Evolutionary conservation across 1,140 invertebrate species (phyloP).

Genomic region (Belonocnema kinseyi): DNA sequence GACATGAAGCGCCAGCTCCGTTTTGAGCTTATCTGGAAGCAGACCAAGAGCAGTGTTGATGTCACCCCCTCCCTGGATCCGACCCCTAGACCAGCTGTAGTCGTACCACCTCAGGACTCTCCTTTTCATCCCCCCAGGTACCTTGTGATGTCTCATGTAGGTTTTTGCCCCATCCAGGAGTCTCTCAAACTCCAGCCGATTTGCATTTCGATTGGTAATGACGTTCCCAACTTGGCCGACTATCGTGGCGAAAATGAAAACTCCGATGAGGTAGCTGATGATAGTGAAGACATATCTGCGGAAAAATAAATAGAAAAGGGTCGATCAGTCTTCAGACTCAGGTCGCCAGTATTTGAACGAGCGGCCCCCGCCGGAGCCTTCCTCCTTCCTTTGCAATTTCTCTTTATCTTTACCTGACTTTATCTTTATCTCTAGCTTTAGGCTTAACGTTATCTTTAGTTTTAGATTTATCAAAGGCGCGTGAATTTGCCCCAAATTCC

Average conservation of each 20-base stretch:
- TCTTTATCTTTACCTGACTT: constrained; percentile 45
- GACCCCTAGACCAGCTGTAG: constrained; percentile 97
- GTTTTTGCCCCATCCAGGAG: constrained; percentile 96
- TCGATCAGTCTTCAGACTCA: constrained; percentile 60
- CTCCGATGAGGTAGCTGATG: constrained; percentile 96
- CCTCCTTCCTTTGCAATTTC: constrained; percentile 56
- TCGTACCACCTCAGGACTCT: constrained; percentile 97
- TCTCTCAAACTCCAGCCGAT: constrained; percentile 95
- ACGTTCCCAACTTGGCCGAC: constrained; percentile 98
- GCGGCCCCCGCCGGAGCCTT: constrained; percentile 73
- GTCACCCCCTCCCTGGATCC: constrained; percentile 96
- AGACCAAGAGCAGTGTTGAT: constrained; percentile 95
- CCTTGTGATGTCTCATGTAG: constrained; percentile 98
- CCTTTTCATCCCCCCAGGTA: constrained; percentile 95
- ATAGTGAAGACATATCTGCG: constrained; percentile 97
- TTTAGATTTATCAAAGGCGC: not conserved
- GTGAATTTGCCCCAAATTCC: no score
- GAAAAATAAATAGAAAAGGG: constrained; percentile 65
- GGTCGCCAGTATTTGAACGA: constrained; percentile 62
- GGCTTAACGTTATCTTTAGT: constrained; percentile 13
- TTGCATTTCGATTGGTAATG: constrained; percentile 98
- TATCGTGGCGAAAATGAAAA: constrained; percentile 98
- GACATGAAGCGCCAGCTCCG: constrained; percentile 95
- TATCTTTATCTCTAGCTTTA: constrained; percentile 36
- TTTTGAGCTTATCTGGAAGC: constrained; percentile 96